Evolutionary conservation across 2,888 invertebrate species (phyloP).

Genomic region (Piscicola geometra): DNA sequence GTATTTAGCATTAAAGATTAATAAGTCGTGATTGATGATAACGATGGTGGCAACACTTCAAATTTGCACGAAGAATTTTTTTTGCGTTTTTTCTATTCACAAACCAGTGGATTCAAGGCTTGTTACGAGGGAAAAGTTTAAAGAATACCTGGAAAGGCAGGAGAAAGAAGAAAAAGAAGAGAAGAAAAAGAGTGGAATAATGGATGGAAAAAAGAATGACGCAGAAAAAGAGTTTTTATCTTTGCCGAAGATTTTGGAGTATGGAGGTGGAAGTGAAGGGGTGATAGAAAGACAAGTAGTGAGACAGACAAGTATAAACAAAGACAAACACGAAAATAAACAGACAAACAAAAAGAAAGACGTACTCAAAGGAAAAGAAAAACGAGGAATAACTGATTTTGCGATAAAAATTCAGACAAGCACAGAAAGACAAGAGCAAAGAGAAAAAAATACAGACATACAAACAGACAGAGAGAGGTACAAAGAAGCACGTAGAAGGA

Average conservation of each 20-base stretch:
- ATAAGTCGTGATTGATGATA: no score
- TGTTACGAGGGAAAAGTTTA: not conserved
- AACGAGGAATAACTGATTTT: not conserved
- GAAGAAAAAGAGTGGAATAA: not conserved
- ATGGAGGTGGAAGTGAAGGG: no score
- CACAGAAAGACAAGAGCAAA: no score
- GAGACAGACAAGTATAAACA: not conserved
- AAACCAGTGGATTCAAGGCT: slow-evolving; percentile 1
- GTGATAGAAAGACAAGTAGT: not conserved
- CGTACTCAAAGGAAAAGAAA: not conserved
- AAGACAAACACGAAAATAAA: not conserved
- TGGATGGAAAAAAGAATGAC: not conserved
- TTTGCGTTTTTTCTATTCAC: not conserved
- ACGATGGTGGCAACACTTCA: no score
- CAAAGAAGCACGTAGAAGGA: not conserved
- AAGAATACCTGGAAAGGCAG: not conserved
- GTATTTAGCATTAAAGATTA: no score
- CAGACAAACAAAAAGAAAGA: not conserved
- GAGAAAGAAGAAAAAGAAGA: not conserved
- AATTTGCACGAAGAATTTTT: not conserved
- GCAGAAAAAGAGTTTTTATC: not conserved
- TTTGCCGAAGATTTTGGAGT: not conserved
- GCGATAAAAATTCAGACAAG: not conserved
- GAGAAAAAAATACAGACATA: no score
- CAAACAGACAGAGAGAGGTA: not conserved